Evolutionary conservation across 2,888 invertebrate genomes (phyloP), one percentile per base, ranked within the genome.

Genomic region (Serripes groenlandicus): DNA sequence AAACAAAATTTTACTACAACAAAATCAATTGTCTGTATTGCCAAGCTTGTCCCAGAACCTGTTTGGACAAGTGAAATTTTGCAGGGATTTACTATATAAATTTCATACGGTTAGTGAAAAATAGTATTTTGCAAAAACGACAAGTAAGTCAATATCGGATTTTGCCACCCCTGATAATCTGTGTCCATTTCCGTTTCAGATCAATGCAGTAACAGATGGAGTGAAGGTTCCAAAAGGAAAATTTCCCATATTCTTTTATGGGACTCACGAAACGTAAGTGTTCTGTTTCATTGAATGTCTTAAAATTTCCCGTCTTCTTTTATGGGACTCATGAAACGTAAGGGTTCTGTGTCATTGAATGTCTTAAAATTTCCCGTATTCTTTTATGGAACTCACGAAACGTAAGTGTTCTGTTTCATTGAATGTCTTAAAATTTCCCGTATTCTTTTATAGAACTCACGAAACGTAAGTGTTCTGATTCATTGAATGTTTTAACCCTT

Each of bases 281-380:
- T 5, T 49, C 21, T 49, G 21, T 49, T 49, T 49, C 18, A 21
- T 2, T 49, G 15, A 42, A 42, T 15, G 15, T 7, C 7, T 93
- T 92, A 73, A 95, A 94, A 90, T 94, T 91, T 89, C 94, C 94
- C 1, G 98, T 99, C 68, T 97, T 97, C 94, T 99, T 99, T 95
- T 99, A 97, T 95, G 99, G 98, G 0, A 99, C 98, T 0, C 97
- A 97, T 88, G 98, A 99, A 96, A 97, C 97, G 97, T 97, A 95
- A 97, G 97, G 96, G 23, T 5, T 49, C 21, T 49, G 21, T 49
- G 15, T 49, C 18, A 21, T 2, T 49, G 15, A 42, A 42, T 15
- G 15, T 7, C 7, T 93, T 92, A 73, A 95, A 94, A 90, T 94
- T 91, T 89, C 94, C 94, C 1, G 98, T 99, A 68, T 97, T 97